Evolutionary conservation across 2,797 vertebrate genomes (phyloP).

Genomic region (Apogon talboti): DNA sequence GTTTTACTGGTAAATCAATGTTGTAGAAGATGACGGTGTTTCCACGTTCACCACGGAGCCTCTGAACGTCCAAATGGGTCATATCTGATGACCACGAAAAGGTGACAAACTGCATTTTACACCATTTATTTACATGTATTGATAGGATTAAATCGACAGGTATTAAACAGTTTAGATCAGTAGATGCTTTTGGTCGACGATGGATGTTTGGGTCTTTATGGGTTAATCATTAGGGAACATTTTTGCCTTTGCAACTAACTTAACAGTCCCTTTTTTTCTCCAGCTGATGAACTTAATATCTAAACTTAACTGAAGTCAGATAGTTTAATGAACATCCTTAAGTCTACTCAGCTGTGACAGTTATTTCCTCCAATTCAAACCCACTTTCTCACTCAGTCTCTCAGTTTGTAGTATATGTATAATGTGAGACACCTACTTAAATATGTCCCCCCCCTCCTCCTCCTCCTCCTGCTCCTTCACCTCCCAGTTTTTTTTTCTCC

Average conservation of each 20-base stretch:
- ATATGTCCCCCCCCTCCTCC: constrained; percentile 65
- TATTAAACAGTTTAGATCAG: too few species aligned
- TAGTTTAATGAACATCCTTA: neutral
- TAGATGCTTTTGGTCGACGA: too few species aligned
- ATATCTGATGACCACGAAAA: too few species aligned
- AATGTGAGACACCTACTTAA: constrained; percentile 83
- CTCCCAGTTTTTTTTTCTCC: constrained; percentile 35
- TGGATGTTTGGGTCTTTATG: too few species aligned
- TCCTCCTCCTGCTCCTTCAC: constrained; percentile 33
- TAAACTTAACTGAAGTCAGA: too few species aligned
- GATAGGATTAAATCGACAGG: too few species aligned
- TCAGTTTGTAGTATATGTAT: constrained; percentile 56
- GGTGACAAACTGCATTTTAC: too few species aligned
- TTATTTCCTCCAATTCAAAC: constrained; percentile 33
- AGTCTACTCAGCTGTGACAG: constrained; percentile 9
- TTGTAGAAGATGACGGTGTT: too few species aligned
- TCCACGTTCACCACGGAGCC: too few species aligned
- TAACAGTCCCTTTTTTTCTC: neutral
- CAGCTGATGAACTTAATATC: constrained; percentile 15
- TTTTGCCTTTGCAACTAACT: neutral
- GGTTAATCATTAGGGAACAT: neutral
- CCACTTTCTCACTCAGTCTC: constrained; percentile 23
- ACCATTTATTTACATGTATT: too few species aligned
- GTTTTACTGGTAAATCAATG: too few species aligned
- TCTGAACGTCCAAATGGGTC: too few species aligned